Percentiles rank a stretch among this genome's conserved stretches.
Conservation (phyloP, 2,888 invertebrate genomes). For the Stenichneumon culpator region DNA sequence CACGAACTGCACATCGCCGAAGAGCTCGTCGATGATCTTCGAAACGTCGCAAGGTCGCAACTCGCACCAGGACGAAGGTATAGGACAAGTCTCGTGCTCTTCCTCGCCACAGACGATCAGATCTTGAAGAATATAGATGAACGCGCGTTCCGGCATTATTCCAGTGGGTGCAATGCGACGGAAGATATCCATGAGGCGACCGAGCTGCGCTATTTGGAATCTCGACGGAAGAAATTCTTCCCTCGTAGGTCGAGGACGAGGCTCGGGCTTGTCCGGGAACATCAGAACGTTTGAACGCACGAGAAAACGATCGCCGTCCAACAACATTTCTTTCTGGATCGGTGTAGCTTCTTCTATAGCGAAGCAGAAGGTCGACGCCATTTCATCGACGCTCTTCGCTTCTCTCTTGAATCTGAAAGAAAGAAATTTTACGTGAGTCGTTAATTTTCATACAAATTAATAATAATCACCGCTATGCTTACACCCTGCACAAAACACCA, state of each 20-base stretch:
- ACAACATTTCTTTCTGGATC: constrained; percentile 85
- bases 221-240: constrained; percentile 66
- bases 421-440: background rate
- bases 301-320: constrained; percentile 86
- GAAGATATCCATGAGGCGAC: constrained; percentile 80
- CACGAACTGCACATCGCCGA: constrained; percentile 87
- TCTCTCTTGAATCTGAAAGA: constrained; percentile 83
- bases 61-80: constrained; percentile 83
- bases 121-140: constrained; percentile 87
- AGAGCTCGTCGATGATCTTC: constrained; percentile 85
- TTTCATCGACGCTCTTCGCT: constrained; percentile 80
- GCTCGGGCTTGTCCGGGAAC: constrained; percentile 63
- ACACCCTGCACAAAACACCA: no score
- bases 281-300: constrained; percentile 86
- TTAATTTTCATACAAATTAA: background rate
- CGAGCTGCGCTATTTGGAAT: constrained; percentile 78
- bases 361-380: constrained; percentile 76
- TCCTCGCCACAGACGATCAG: constrained; percentile 86
- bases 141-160: constrained; percentile 85
- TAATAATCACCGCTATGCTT: no score
- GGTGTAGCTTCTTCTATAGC: constrained; percentile 86
- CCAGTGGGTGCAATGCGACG: constrained; percentile 84
- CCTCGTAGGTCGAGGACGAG: constrained; percentile 47
- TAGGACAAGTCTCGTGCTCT: constrained; percentile 83
- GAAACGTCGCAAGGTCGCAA: constrained; percentile 85